A percentile compares a stretch with the other conserved stretches of the same genome.
These are phyloP conservation scores for Seira musarum DNA, from an alignment of 2,888 invertebrate genomes.

Conservation along the genomic window DNA sequence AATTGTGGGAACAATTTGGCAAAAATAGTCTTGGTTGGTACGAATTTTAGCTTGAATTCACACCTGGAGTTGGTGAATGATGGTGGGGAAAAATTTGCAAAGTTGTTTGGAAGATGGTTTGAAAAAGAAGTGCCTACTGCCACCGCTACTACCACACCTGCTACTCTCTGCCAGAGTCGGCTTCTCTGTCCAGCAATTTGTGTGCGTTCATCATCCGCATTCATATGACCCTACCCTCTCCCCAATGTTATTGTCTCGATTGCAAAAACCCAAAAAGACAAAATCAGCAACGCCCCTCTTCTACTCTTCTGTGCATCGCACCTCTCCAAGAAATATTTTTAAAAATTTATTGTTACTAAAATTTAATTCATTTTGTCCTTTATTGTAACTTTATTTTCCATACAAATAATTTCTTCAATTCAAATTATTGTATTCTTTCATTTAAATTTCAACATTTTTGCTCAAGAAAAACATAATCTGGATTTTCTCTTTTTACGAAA, in stretches of 20 bases:
- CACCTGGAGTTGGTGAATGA: conserved; percentile 36
- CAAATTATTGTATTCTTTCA: neutral
- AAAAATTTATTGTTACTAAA: neutral
- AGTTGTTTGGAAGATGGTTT: conserved; percentile 29
- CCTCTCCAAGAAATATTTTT: neutral
- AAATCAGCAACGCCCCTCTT: neutral
- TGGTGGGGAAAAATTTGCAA: conserved; percentile 38
- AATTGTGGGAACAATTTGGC: conserved; percentile 34
- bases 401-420: neutral
- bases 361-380: neutral
- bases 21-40: conserved; percentile 49
- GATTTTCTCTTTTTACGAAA: conserved; percentile 68
- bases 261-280: neutral
- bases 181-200: neutral
- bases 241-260: neutral
- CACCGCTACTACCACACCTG: neutral
- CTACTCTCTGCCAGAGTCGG: neutral
- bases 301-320: neutral
- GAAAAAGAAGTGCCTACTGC: neutral
- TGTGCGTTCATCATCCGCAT: neutral
- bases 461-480: conserved; percentile 62
- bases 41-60: conserved; percentile 53
- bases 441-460: conserved; percentile 20
- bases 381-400: neutral
- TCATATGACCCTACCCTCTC: neutral